A percentile compares a stretch with the other conserved stretches of the same genome.
Evolutionary conservation across 2,113 vertebrate species (phyloP).

Genomic region (Alectura lathami): DNA sequence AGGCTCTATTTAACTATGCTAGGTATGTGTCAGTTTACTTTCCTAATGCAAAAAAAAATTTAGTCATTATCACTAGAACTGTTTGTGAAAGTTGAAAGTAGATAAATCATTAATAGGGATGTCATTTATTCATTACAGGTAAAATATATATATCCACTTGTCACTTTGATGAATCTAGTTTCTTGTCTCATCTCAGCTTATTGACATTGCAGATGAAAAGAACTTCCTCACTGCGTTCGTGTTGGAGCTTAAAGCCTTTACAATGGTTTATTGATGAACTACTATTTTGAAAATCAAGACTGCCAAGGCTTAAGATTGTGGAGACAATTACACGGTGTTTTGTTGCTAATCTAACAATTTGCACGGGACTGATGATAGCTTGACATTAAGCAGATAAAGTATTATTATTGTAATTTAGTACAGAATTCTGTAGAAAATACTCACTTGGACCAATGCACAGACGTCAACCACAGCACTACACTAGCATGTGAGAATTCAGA

Average conservation of each 20-base stretch:
- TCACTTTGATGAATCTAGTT: constrained; percentile 38
- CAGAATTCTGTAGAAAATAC: constrained; percentile 36
- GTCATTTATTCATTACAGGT: constrained; percentile 62
- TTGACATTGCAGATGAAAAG: constrained; percentile 64
- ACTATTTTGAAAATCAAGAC: constrained; percentile 52
- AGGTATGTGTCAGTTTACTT: constrained; percentile 30
- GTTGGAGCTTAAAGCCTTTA: constrained; percentile 45
- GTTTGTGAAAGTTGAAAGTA: constrained; percentile 58
- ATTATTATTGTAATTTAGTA: constrained; percentile 51
- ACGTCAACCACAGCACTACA: neutral
- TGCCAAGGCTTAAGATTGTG: constrained; percentile 45
- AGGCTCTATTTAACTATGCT: neutral
- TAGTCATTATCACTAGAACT: constrained; percentile 35
- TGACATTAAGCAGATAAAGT: constrained; percentile 61
- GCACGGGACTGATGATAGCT: constrained; percentile 41
- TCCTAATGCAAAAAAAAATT: neutral
- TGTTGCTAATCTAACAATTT: constrained; percentile 56
- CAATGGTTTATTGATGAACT: constrained; percentile 66
- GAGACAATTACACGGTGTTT: constrained; percentile 53
- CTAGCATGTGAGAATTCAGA: neutral
- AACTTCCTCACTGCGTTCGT: constrained; percentile 21
- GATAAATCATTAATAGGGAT: constrained; percentile 61
- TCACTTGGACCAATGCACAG: neutral
- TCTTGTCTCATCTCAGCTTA: constrained; percentile 51
- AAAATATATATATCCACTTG: constrained; percentile 41